Percentiles rank a stretch among this genome's conserved stretches.
Conservation (phyloP, 2,113 vertebrate genomes). For the Nothocercus nigrocapillus region DNA sequence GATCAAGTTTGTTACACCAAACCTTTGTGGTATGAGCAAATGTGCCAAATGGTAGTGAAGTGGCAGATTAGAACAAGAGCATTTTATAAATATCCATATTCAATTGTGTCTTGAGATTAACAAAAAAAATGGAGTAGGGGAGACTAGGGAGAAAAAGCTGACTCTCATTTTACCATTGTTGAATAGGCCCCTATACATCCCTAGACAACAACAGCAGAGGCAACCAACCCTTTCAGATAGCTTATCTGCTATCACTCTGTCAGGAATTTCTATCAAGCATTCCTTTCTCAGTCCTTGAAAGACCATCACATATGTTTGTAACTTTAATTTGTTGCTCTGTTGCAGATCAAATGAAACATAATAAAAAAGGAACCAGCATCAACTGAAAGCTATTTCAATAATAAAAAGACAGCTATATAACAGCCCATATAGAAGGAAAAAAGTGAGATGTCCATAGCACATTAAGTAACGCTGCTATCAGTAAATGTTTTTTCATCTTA, state of each 20-base stretch:
- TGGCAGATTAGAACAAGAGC: background rate
- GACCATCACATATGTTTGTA: accelerated
- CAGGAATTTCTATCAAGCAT: background rate
- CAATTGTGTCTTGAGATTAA: background rate
- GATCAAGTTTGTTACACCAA: background rate
- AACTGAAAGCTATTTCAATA: background rate
- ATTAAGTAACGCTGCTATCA: accelerated
- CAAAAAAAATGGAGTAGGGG: accelerated
- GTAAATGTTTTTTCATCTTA: background rate
- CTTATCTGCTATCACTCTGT: background rate
- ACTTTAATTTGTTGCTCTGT: background rate
- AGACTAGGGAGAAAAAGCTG: background rate
- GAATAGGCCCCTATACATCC: background rate
- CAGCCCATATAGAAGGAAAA: background rate
- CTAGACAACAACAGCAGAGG: background rate
- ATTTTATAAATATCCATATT: background rate
- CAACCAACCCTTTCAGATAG: background rate
- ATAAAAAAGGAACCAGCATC: background rate
- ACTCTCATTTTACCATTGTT: background rate
- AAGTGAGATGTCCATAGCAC: background rate
- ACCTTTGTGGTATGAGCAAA: background rate
- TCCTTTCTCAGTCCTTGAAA: background rate
- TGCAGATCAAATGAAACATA: background rate
- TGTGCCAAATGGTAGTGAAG: background rate
- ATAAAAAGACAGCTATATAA: background rate